Conservation (phyloP, 2,797 vertebrate genomes). For the Diplodus puntazzo region DNA sequence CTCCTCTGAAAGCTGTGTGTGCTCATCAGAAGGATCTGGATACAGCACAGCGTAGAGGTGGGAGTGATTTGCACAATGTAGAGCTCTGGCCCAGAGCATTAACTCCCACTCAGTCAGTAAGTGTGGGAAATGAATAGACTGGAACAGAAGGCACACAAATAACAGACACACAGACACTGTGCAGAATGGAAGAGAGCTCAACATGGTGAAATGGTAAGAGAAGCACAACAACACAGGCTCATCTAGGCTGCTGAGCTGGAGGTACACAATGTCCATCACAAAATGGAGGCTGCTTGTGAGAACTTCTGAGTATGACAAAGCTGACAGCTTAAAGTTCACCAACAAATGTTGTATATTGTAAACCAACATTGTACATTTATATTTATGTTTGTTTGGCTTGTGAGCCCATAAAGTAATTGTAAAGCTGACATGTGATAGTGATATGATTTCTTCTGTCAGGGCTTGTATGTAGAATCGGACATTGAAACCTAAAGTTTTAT, state of each 20-base stretch:
- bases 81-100: slow-evolving; percentile 43
- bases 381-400: neutral
- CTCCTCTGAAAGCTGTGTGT: slow-evolving; percentile 29
- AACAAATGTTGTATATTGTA: neutral
- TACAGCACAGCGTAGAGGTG: slow-evolving; percentile 41
- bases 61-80: slow-evolving; percentile 48
- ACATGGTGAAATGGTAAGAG: slow-evolving; percentile 8
- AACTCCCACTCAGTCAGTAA: slow-evolving; percentile 66
- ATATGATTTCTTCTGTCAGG: no score
- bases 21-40: slow-evolving; percentile 51
- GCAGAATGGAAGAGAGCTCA: slow-evolving; percentile 15
- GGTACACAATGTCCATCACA: neutral
- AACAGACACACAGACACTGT: slow-evolving; percentile 32
- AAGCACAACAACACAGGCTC: neutral
- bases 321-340: neutral
- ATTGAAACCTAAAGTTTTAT: no score
- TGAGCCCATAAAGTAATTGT: neutral
- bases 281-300: neutral
- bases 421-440: neutral
- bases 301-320: neutral
- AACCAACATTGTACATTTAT: neutral
- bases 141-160: slow-evolving; percentile 48
- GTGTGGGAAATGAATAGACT: slow-evolving; percentile 63
- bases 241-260: neutral
- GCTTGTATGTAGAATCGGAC: no score